A percentile compares a stretch with the other conserved stretches of the same genome.
These are phyloP conservation scores for Eudemis profundana DNA, from an alignment of 2,888 invertebrate species.

Conservation along the genomic window DNA sequence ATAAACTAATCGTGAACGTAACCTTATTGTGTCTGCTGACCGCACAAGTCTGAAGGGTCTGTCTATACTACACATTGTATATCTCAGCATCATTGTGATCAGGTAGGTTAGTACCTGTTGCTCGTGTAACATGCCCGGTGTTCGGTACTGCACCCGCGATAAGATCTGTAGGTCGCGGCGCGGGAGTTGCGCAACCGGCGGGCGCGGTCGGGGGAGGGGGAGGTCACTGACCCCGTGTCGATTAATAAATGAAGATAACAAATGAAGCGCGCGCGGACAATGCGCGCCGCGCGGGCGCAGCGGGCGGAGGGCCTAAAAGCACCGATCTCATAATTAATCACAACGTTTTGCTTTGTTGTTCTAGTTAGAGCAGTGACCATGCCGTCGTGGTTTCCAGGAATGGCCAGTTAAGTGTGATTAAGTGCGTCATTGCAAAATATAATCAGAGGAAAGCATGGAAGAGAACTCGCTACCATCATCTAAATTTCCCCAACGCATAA, in stretches of 20 bases:
- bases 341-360: slow-evolving; percentile 34
- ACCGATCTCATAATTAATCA: slow-evolving; percentile 41
- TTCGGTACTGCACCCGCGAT: slow-evolving; percentile 28
- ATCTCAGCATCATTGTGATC: slow-evolving; percentile 3
- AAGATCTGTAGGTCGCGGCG: slow-evolving; percentile 30
- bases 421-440: slow-evolving; percentile 2
- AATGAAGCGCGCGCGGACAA: slow-evolving; percentile 66
- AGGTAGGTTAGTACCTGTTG: slow-evolving; percentile 21
- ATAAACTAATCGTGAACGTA: neutral
- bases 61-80: no score
- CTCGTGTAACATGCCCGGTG: slow-evolving; percentile 20
- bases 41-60: neutral
- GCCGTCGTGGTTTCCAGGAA: slow-evolving; percentile 6
- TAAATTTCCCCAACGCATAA: no score
- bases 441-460: no score
- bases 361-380: slow-evolving; percentile 21
- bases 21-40: slow-evolving; percentile 5
- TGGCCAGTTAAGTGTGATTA: neutral
- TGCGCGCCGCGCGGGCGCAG: slow-evolving; percentile 51
- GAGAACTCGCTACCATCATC: no score
- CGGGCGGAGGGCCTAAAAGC: slow-evolving; percentile 44
- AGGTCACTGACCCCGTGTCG: slow-evolving; percentile 54
- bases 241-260: slow-evolving; percentile 75
- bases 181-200: slow-evolving; percentile 25
- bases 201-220: slow-evolving; percentile 30